Percentiles rank a stretch among this genome's conserved stretches.
Evolutionary conservation across 2,113 vertebrate species (phyloP).

Genomic region (Oxyura jamaicensis): DNA sequence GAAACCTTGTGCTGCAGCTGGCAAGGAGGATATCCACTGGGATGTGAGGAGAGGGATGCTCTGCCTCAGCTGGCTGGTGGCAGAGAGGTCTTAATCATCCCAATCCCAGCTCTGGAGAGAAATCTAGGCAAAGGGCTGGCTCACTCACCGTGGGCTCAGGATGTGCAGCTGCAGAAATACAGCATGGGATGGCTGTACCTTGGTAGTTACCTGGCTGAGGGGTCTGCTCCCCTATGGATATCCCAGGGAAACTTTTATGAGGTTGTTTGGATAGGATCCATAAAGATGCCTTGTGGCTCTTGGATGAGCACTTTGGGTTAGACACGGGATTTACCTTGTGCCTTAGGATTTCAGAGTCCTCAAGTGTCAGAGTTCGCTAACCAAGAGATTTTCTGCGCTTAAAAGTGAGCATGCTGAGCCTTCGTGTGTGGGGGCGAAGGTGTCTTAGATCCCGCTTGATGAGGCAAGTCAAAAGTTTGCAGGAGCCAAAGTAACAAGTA

Average conservation of each 20-base stretch:
- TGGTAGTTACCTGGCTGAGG: neutral
- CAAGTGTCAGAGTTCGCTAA: neutral
- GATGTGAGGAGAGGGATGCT: neutral
- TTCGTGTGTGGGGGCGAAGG: neutral
- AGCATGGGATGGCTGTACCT: neutral
- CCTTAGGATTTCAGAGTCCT: neutral
- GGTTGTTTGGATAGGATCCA: neutral
- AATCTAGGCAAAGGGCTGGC: neutral
- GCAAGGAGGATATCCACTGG: neutral
- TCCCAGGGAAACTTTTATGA: neutral
- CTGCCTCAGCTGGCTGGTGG: neutral
- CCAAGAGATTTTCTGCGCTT: neutral
- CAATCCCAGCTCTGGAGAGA: neutral
- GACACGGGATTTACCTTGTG: neutral
- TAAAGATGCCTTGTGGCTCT: neutral
- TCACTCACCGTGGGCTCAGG: neutral
- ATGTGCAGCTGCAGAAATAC: neutral
- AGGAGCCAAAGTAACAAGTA: neutral
- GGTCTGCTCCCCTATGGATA: neutral
- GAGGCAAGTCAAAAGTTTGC: neutral
- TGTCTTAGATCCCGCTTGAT: fast-evolving
- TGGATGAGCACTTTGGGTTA: neutral
- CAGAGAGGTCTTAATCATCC: neutral
- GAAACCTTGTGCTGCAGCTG: neutral
- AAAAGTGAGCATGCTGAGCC: neutral